Evolutionary conservation across 2,113 vertebrate species (phyloP).

Genomic region (Pollimyrus isidori): DNA sequence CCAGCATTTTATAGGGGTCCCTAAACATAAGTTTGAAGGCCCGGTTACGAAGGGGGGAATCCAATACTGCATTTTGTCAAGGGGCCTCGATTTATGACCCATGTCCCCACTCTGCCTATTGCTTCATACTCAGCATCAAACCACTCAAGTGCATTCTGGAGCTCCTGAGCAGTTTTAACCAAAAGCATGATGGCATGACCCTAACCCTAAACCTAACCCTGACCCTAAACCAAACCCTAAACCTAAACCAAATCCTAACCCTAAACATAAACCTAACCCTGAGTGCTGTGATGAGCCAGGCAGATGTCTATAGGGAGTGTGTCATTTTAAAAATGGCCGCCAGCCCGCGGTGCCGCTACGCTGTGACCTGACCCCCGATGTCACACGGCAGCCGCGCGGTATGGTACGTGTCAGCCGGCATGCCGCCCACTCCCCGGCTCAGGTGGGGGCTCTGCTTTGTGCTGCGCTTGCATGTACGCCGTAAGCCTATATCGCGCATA

Average conservation of each 20-base stretch:
- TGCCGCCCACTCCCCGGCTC: neutral
- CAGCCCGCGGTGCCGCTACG: conserved; percentile 48
- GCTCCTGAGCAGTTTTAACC: neutral
- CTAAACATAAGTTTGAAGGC: neutral
- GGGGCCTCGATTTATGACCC: neutral
- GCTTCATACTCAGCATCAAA: neutral
- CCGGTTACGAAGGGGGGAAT: neutral
- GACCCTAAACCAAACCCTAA: too few species aligned
- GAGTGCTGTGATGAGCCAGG: conserved; percentile 43
- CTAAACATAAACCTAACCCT: too few species aligned
- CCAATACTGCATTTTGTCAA: too few species aligned
- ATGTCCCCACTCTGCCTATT: neutral
- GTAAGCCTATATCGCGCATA: neutral
- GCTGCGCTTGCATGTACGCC: neutral
- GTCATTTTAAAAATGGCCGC: conserved; percentile 51
- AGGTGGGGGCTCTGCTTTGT: neutral
- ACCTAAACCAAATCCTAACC: neutral
- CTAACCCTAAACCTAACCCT: neutral
- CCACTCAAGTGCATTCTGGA: neutral
- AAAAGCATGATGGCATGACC: neutral
- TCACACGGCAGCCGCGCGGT: neutral
- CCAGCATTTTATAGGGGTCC: neutral
- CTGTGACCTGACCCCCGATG: conserved; percentile 38
- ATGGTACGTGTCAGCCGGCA: neutral
- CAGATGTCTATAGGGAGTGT: conserved; percentile 57